These are phyloP conservation scores for Macaria notata DNA, from an alignment of 2,888 invertebrate species.

Conservation along the genomic window DNA sequence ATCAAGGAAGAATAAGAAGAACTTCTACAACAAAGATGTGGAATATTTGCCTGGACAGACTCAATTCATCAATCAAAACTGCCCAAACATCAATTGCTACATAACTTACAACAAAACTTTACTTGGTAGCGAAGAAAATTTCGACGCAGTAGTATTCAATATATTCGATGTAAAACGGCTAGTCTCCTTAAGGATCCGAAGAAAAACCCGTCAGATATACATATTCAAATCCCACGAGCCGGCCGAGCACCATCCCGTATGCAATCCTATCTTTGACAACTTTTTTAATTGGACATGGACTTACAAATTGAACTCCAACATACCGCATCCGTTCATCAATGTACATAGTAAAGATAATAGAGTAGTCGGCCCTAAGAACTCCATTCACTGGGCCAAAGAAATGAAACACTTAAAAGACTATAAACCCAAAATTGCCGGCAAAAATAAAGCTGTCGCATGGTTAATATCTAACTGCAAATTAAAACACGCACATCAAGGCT, in stretches of 20 bases:
- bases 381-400: constrained; percentile 50
- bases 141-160: constrained; percentile 64
- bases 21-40: constrained; percentile 28
- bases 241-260: constrained; percentile 54
- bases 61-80: constrained; percentile 61
- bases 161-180: constrained; percentile 47
- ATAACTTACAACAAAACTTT: constrained; percentile 58
- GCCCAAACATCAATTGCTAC: constrained; percentile 63
- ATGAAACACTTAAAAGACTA: constrained; percentile 45
- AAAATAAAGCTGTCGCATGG: constrained; percentile 64
- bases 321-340: constrained; percentile 60
- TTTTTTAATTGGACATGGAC: constrained; percentile 77
- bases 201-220: constrained; percentile 57
- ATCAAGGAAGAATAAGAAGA: constrained; percentile 29
- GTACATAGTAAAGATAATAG: constrained; percentile 46
- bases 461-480: constrained; percentile 55
- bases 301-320: constrained; percentile 64
- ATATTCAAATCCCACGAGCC: constrained; percentile 64
- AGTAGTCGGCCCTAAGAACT: constrained; percentile 53
- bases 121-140: constrained; percentile 48
- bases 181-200: constrained; percentile 43
- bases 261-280: constrained; percentile 53
- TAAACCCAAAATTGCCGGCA: constrained; percentile 39
- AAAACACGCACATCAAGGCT: constrained; percentile 51
- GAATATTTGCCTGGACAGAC: constrained; percentile 50